phyloP scores from a whole-genome alignment of 2,797 vertebrate species.

The Sebastiscus albofasciatus region DNA sequence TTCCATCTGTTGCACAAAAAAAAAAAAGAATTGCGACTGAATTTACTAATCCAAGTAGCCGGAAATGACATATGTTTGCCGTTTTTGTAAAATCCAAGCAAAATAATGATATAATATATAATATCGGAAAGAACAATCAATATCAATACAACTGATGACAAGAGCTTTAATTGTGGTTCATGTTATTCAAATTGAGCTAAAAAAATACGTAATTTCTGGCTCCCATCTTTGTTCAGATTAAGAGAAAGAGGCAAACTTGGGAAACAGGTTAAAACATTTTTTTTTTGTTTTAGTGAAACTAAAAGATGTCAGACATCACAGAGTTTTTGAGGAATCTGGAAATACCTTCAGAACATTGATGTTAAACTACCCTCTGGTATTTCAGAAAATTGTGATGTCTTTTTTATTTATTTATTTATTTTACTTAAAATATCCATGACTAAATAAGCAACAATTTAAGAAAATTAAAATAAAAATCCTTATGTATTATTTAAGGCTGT shows the following conservation, averaged over 20 bases:
- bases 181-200: neutral
- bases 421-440: neutral
- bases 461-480: neutral
- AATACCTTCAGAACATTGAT: neutral
- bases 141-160: neutral
- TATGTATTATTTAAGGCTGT: neutral
- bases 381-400: neutral
- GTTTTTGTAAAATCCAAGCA: neutral
- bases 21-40: neutral
- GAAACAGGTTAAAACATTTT: rapidly evolving
- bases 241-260: neutral
- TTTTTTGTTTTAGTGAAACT: neutral
- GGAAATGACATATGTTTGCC: neutral
- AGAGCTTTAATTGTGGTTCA: neutral
- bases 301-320: neutral
- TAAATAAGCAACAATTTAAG: neutral
- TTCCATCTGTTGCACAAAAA: slow-evolving; percentile 6
- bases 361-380: neutral
- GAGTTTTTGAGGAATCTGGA: neutral
- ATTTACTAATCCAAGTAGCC: neutral
- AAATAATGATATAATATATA: neutral
- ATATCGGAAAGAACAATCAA: too few relatives aligned
- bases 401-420: neutral
- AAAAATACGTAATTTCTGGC: neutral
- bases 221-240: neutral